Evolutionary conservation across 2,113 vertebrate genomes (phyloP).

Genomic region (Psilopsiagon aurifrons): DNA sequence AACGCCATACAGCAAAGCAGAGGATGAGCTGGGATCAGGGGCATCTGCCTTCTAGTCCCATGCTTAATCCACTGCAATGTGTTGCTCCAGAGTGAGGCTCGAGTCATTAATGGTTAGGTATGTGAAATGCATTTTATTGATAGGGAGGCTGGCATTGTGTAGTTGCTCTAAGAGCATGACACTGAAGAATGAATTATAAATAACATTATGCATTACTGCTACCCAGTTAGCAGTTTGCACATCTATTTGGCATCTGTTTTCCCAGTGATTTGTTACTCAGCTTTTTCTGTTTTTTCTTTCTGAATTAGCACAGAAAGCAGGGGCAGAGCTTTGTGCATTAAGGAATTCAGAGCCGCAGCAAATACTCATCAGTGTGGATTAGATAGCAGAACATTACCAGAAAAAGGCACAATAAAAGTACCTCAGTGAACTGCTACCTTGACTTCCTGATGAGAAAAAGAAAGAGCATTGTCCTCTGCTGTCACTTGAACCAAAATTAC

Average conservation of each 20-base stretch:
- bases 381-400: not conserved
- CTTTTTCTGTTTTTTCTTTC: not conserved
- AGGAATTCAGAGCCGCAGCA: conserved; percentile 2
- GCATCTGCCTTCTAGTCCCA: not conserved
- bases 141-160: not conserved
- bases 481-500: conserved; percentile 36
- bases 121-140: conserved; percentile 19
- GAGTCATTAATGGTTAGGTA: not conserved
- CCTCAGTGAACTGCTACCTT: not conserved
- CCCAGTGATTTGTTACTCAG: not conserved
- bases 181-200: not conserved
- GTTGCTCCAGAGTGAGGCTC: not conserved
- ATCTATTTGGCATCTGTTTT: not conserved
- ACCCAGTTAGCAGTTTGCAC: not conserved
- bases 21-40: not conserved
- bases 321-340: not conserved
- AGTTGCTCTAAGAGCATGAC: not conserved
- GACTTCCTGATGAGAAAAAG: conserved; percentile 40
- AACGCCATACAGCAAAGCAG: not conserved
- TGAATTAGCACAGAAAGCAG: not conserved
- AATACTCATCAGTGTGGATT: not conserved
- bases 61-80: not conserved
- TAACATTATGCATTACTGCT: not conserved
- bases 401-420: not conserved
- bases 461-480: conserved; percentile 38